These are phyloP conservation scores for Trichopria drosophilae DNA, from an alignment of 2,888 invertebrate species.

Conservation along the genomic window DNA sequence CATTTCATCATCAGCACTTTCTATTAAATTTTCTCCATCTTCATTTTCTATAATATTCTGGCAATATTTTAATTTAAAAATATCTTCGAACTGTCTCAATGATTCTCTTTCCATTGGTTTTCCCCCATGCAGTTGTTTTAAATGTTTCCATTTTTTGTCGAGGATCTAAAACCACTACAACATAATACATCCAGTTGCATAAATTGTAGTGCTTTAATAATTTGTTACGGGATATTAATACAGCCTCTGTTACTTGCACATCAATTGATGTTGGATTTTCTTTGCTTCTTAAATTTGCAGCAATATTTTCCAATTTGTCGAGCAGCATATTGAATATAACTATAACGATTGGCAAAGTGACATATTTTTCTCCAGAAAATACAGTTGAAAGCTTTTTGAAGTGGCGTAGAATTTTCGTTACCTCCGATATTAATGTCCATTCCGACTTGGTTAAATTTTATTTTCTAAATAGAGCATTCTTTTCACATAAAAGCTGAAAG, in stretches of 20 bases:
- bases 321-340: constrained; percentile 1
- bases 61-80: too few relatives aligned
- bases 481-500: not conserved
- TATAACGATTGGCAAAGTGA: not conserved
- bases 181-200: too few relatives aligned
- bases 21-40: too few relatives aligned
- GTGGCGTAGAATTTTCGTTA: not conserved
- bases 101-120: too few relatives aligned
- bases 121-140: too few relatives aligned
- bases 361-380: not conserved
- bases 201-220: not conserved
- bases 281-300: not conserved
- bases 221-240: not conserved
- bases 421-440: not conserved
- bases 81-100: too few relatives aligned
- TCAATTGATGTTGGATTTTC: not conserved
- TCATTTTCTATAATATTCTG: too few relatives aligned
- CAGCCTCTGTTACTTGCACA: not conserved
- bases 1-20: too few relatives aligned
- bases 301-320: not conserved
- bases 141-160: constrained; percentile 1
- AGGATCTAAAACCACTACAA: too few relatives aligned
- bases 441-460: too few relatives aligned
- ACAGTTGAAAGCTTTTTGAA: too few relatives aligned
- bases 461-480: not conserved